Evolutionary conservation across 2,113 vertebrate species (phyloP).

Genomic region (Hystrix brachyura): DNA sequence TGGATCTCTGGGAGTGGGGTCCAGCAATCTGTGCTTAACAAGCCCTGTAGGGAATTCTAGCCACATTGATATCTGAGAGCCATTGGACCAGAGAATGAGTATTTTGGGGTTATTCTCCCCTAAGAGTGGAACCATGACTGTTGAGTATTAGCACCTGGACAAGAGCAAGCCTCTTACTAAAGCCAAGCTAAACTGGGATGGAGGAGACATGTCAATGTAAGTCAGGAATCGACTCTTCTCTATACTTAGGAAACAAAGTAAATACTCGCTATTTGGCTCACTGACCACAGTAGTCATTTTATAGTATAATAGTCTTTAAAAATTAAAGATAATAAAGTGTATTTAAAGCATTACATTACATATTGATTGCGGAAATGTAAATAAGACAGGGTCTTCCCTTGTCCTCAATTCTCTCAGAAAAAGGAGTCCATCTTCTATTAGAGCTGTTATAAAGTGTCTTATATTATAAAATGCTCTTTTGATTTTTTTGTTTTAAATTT

Average conservation of each 20-base stretch:
- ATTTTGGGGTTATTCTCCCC: background rate
- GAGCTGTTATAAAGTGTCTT: conserved; percentile 1
- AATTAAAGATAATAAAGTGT: background rate
- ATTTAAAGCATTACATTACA: background rate
- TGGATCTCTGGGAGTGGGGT: background rate
- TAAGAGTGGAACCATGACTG: background rate
- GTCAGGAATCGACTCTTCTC: background rate
- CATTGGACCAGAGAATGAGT: background rate
- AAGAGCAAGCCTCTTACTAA: background rate
- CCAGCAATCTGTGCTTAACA: background rate
- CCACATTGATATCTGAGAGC: background rate
- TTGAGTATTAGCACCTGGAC: background rate
- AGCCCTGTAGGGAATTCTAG: background rate
- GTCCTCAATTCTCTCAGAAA: background rate
- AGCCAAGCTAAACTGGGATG: background rate
- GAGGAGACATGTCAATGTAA: background rate
- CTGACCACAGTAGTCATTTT: background rate
- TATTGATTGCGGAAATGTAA: background rate
- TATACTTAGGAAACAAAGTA: background rate
- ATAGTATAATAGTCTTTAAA: conserved; percentile 17
- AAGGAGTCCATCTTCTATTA: background rate
- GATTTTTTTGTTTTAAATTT: conserved; percentile 23
- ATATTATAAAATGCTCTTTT: background rate
- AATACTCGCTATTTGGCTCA: conserved; percentile 19
- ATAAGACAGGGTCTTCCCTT: background rate